Evolutionary conservation across 2,888 invertebrate species (phyloP), one percentile per base, ranked within the genome.

Genomic region (Drosophila acutilabella): DNA sequence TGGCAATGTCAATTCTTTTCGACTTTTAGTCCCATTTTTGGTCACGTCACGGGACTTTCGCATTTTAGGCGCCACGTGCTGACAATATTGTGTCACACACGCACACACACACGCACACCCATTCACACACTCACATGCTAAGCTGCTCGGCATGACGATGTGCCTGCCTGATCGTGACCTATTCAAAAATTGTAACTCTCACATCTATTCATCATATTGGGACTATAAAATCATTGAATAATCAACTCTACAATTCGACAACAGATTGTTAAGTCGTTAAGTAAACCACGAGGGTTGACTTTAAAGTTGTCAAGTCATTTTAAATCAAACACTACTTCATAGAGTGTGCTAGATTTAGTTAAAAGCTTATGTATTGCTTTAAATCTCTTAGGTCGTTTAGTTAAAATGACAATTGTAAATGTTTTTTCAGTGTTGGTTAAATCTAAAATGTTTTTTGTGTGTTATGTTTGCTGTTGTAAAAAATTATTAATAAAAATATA

Each of bases 41-140:
- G 74, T 73, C 72, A 73, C 72, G 72, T 73, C 58, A 58, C 58
- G 42, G 18, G 23, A 60, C 60, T 20, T 51, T 66, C 36, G 23
- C 48, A 61, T 61, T 61, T 54, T n/a, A 4, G 16, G 16, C 51
- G 52, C 40, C 67, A 67, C 51, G 67, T 67, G 51, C 64, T 52
- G 2, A 50, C 10, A 8, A 44, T 53, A 18, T 38, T 50, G 23
- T 68, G 7, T 40, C 62, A 14, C 62, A 48, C 41, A 18, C 10
- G 8, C 18, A 36, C n/a, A 42, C 30, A 26, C 30, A 42, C 36
- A 16, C 45, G 7, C 26, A 36, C 18, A 20, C 18, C n/a, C 26
- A 44, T 10, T 10, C 20, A 44, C 44, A n/a, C 26, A 23, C 30
- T 7, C 30, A 11, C 16, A 23, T 13, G 20, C 23, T 42, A 38